Conservation (phyloP, 1,140 invertebrate species). For the Lucilia cuprina region DNA sequence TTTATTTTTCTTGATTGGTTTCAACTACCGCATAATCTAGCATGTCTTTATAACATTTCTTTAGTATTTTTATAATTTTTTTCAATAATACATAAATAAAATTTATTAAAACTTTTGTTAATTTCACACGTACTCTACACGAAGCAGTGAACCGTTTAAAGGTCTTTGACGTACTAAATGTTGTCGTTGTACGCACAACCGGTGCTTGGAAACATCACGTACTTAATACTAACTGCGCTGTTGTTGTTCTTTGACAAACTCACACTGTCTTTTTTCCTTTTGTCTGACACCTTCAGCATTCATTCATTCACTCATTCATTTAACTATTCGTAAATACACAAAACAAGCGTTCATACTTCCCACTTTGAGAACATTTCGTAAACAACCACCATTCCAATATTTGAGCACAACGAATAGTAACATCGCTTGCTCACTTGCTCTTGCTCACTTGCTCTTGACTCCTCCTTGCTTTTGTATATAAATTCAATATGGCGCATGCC, state of each 20-base stretch:
- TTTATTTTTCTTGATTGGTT: not conserved
- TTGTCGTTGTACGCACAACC: conserved; percentile 11
- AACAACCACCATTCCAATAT: conserved; percentile 6
- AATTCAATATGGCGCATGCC: conserved; percentile 58
- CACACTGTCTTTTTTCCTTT: not conserved
- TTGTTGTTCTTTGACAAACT: not conserved
- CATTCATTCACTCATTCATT: not conserved
- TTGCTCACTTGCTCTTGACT: conserved; percentile 35
- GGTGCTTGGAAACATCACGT: conserved; percentile 45
- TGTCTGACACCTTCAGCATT: not conserved
- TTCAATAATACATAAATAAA: not conserved
- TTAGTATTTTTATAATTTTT: not conserved
- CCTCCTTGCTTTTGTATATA: conserved; percentile 46
- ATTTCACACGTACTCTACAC: not conserved
- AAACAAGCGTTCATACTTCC: no score
- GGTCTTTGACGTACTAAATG: conserved; percentile 53
- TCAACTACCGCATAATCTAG: not conserved
- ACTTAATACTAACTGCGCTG: conserved; percentile 21
- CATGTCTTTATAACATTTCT: not conserved
- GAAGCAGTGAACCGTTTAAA: conserved; percentile 61
- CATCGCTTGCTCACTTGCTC: not conserved
- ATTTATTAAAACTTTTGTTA: not conserved
- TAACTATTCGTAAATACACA: no score
- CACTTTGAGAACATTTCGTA: not conserved
- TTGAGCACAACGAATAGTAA: not conserved